Evolutionary conservation across 1,140 invertebrate genomes (phyloP), one percentile per base, ranked within the genome.

Genomic region (Phenacoccus solenopsis): DNA sequence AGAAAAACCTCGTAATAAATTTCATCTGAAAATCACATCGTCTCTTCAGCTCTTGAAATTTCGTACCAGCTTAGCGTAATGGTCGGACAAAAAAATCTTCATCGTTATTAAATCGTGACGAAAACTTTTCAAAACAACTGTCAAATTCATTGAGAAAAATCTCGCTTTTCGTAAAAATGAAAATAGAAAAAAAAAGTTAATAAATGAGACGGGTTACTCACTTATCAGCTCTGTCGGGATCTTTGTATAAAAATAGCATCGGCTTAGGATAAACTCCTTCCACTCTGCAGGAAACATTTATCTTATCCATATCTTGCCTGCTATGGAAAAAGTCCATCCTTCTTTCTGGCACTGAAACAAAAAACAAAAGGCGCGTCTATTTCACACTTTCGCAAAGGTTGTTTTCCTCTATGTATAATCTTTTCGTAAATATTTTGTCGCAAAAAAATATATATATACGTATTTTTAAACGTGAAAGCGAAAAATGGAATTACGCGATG

Each of bases 251-350:
- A 21, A 76, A 76, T 68, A 84, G 77, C 64, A 81, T 80, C n/a
- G 83, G 83, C 71, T 78, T 79, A 0, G 83, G 83, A 68, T 76
- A 84, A 13, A 84, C 79, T 2, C 82, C 82, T 76, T 82, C 79
- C 0, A 80, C 82, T 12, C 77, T 78, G 72, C 82, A 84, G n/a
- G 82, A 80, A 7, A 84, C 79, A 74, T 83, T 81, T 64, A 83
- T 75, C 25, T 75, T 77, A 9, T 78, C 79, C n/a, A 79, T 78
- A 5, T 76, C 76, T 0, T 80, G 73, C 28, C 79, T 75, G 69
- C 80, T 79, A 72, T 80, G 78, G 30, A 78, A 78, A 76, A 83
- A 76, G 69, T 82, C 80, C 72, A 83, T 78, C 61, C 75, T 79
- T 72, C 78, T 82, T 75, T 82, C 82, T 38, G 82, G 81, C 28